phyloP scores from a whole-genome alignment of 2,888 invertebrate species.

The Drosophila eohydei region DNA sequence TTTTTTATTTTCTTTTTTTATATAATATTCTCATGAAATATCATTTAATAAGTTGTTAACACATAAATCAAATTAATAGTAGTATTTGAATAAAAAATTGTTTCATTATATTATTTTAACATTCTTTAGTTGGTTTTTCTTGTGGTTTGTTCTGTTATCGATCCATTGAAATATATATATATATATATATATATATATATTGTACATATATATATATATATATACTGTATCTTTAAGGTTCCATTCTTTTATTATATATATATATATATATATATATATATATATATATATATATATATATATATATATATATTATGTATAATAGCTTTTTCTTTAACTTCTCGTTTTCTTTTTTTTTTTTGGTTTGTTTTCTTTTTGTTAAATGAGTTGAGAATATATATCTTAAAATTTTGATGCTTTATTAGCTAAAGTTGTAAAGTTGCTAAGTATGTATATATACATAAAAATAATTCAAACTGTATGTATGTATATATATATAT shows the following conservation, averaged over 20 bases:
- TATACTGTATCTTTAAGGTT: slow-evolving; percentile 31
- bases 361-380: slow-evolving; percentile 34
- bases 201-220: slow-evolving; percentile 28
- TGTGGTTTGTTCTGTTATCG: slow-evolving; percentile 60
- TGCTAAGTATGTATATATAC: slow-evolving; percentile 62
- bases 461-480: slow-evolving; percentile 59
- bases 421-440: slow-evolving; percentile 77
- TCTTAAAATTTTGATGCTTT: slow-evolving; percentile 74
- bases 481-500: slow-evolving; percentile 34
- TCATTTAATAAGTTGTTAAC: slow-evolving; percentile 81
- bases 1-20: slow-evolving; percentile 37
- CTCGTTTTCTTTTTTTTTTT: slow-evolving; percentile 22
- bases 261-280: slow-evolving; percentile 25
- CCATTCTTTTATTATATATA: slow-evolving; percentile 35
- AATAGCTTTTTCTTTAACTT: slow-evolving; percentile 39
- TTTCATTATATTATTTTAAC: slow-evolving; percentile 73
- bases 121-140: slow-evolving; percentile 50
- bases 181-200: slow-evolving; percentile 38
- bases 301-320: slow-evolving; percentile 40
- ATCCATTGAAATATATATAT: slow-evolving; percentile 79
- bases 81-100: slow-evolving; percentile 80
- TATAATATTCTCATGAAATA: slow-evolving; percentile 78
- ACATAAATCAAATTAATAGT: slow-evolving; percentile 81
- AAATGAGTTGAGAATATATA: slow-evolving; percentile 72
- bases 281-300: slow-evolving; percentile 25